Conservation (phyloP, 2,797 vertebrate genomes). For the Helicolenus hilgendorfi region DNA sequence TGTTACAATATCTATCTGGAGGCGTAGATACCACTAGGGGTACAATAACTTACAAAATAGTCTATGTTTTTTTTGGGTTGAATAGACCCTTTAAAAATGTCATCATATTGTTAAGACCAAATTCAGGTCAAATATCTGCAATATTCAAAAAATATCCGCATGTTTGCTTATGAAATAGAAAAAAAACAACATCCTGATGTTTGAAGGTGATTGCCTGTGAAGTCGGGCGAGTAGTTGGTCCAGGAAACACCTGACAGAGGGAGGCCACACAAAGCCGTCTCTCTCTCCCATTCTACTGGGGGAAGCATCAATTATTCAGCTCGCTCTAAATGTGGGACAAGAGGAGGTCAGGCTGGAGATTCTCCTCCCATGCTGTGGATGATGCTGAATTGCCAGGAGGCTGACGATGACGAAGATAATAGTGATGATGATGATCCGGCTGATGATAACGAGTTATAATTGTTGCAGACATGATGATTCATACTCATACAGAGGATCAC, state of each 20-base stretch:
- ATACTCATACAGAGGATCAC: conserved; percentile 30
- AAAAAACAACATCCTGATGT: not conserved
- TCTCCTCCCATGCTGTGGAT: conserved; percentile 53
- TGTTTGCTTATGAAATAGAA: not conserved
- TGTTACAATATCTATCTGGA: not conserved
- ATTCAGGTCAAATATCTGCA: not conserved
- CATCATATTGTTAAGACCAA: not conserved
- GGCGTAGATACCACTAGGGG: too few relatives aligned
- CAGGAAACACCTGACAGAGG: conserved; percentile 69
- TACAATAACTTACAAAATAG: not conserved
- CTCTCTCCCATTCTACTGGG: conserved; percentile 47
- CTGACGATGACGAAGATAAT: conserved; percentile 17
- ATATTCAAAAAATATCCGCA: not conserved
- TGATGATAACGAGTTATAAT: conserved; percentile 42
- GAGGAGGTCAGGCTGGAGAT: conserved; percentile 62
- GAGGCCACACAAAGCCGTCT: conserved; percentile 59
- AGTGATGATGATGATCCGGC: not conserved
- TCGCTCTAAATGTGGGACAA: conserved; percentile 74
- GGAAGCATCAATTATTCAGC: conserved; percentile 78
- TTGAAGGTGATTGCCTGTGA: conserved; percentile 5
- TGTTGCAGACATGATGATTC: conserved; percentile 47
- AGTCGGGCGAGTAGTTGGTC: not conserved
- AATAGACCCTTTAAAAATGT: not conserved
- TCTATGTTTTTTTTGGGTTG: not conserved
- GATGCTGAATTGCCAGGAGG: conserved; percentile 70